Conservation (phyloP, 2,113 vertebrate species). For the Prinia subflava region DNA sequence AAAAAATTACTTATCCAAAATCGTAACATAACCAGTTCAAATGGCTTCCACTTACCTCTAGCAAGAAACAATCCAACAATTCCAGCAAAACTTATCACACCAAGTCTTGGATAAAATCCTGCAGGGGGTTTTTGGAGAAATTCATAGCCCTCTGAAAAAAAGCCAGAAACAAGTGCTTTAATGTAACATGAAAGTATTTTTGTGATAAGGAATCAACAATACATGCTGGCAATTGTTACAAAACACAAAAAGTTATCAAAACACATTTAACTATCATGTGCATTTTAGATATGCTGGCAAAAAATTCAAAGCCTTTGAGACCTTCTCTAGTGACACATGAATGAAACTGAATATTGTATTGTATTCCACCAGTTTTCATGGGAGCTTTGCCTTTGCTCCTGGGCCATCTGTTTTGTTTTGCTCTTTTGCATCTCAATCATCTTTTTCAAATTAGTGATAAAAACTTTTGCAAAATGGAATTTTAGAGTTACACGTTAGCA, state of each 20-base stretch:
- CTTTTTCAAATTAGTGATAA: not conserved
- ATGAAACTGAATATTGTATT: conserved; percentile 25
- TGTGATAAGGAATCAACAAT: conserved; percentile 13
- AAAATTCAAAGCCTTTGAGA: conserved; percentile 41
- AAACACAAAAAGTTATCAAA: conserved; percentile 49
- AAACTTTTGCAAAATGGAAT: not conserved
- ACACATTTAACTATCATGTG: conserved; percentile 9
- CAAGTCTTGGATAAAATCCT: conserved; percentile 88
- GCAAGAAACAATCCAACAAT: conserved; percentile 88
- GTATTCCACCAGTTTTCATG: conserved; percentile 5
- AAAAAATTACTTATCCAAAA: not conserved
- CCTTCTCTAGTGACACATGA: conserved; percentile 32
- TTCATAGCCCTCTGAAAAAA: conserved; percentile 77
- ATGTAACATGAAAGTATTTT: conserved; percentile 37
- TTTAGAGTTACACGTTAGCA: not conserved
- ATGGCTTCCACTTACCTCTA: conserved; percentile 76
- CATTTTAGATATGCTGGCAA: conserved; percentile 39
- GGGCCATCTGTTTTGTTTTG: conserved; percentile 20
- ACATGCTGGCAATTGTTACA: not conserved
- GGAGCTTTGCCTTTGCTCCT: conserved; percentile 19
- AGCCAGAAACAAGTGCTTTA: conserved; percentile 47
- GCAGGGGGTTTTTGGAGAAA: conserved; percentile 86
- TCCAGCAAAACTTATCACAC: conserved; percentile 86
- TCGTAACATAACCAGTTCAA: not conserved
- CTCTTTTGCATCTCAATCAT: not conserved